Conservation (phyloP, 1,140 invertebrate species). For the Nautilus pompilius region DNA sequence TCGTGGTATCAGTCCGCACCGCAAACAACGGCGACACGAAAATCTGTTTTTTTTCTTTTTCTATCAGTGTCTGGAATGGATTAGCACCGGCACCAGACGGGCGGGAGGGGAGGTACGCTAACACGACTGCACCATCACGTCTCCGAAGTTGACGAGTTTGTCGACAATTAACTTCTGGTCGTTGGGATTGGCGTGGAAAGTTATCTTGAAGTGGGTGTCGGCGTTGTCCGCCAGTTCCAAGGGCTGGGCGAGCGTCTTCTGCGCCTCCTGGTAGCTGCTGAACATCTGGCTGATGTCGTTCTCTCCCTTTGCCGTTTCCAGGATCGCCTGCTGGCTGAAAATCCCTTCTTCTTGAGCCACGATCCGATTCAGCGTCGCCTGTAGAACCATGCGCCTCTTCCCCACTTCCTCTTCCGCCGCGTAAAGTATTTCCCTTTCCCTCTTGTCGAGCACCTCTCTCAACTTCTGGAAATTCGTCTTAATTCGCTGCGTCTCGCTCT, state of each 20-base stretch:
- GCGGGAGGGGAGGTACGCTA: no score
- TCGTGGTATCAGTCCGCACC: background rate
- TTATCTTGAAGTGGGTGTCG: background rate
- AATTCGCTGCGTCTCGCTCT: constrained; percentile 34
- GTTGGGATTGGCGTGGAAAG: background rate
- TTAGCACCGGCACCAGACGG: no score
- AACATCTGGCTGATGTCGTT: constrained; percentile 45
- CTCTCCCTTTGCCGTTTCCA: constrained; percentile 32
- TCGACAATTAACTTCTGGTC: background rate
- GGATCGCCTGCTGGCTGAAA: constrained; percentile 25
- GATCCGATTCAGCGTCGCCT: constrained; percentile 30
- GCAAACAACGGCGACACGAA: background rate
- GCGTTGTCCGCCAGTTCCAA: background rate
- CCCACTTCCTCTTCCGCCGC: constrained; percentile 40
- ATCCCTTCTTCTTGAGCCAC: constrained; percentile 26
- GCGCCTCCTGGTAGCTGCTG: constrained; percentile 35
- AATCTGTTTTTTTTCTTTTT: background rate
- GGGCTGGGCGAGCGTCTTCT: constrained; percentile 22
- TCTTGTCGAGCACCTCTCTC: constrained; percentile 33
- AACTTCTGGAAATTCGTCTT: constrained; percentile 41
- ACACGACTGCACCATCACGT: background rate
- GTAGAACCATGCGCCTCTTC: constrained; percentile 29
- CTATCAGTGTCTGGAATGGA: background rate
- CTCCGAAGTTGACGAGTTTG: background rate
- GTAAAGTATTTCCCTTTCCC: constrained; percentile 40